Percentiles rank a stretch among this genome's conserved stretches.
These are phyloP conservation scores for Halcyon chelicuti DNA, from an alignment of 2,797 vertebrate species.

Conservation along the genomic window DNA sequence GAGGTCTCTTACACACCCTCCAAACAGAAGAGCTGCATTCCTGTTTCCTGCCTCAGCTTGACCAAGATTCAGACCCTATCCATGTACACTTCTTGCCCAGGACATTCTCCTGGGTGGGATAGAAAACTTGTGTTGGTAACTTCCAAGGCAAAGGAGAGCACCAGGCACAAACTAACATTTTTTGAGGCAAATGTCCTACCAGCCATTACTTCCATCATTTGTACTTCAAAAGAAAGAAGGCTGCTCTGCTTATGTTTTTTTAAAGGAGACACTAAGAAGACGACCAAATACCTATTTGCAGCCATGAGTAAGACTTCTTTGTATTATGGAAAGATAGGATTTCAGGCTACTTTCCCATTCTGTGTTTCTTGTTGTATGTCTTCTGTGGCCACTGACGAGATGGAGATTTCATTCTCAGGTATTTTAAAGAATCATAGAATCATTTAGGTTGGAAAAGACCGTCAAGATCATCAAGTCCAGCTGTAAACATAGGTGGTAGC, in stretches of 20 bases:
- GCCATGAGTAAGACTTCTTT: not conserved
- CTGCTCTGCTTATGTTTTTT: not conserved
- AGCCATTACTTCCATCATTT: not conserved
- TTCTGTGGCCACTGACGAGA: not conserved
- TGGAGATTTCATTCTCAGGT: not conserved
- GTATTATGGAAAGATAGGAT: not conserved
- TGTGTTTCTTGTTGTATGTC: not conserved
- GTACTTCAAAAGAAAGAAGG: not conserved
- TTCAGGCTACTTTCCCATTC: not conserved
- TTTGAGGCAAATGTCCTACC: not conserved
- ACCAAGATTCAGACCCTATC: not conserved
- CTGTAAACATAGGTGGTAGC: rapidly evolving
- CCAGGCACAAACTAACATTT: not conserved
- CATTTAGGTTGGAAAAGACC: not conserved
- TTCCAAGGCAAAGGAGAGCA: not conserved
- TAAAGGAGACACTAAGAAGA: not conserved
- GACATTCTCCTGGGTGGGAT: not conserved
- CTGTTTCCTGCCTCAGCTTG: not conserved
- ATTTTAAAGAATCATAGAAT: not conserved
- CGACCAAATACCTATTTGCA: not conserved
- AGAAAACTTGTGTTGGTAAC: not conserved
- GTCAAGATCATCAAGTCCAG: not conserved
- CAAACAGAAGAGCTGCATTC: not conserved
- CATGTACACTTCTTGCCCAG: rapidly evolving
- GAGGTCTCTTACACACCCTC: not conserved